Conservation (phyloP, 2,888 invertebrate species). For the Scaptomyza polygonia region DNA sequence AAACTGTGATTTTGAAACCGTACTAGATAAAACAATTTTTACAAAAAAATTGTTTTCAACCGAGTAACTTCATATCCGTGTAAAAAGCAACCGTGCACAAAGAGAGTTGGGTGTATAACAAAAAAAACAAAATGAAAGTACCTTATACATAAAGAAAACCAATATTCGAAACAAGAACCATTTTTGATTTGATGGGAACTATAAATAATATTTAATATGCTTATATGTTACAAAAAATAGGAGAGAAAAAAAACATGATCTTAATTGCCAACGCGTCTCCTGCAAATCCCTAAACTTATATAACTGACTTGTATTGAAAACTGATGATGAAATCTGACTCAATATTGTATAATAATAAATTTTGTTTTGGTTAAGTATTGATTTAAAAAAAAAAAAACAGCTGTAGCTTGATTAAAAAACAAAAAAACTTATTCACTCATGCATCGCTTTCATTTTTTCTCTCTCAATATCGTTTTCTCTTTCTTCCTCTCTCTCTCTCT, state of each 20-base stretch:
- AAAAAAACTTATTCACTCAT: conserved; percentile 42
- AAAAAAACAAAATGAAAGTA: background rate
- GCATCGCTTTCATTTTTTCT: conserved; percentile 32
- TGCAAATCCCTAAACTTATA: background rate
- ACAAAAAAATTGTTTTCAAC: too few species aligned
- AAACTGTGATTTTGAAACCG: too few species aligned
- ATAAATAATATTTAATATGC: too few species aligned
- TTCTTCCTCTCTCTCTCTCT: background rate
- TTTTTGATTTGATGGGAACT: too few species aligned
- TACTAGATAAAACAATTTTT: too few species aligned
- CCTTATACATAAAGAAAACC: background rate
- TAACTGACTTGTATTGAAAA: background rate
- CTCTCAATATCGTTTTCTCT: too few species aligned
- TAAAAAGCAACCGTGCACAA: too few species aligned
- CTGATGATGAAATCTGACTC: background rate
- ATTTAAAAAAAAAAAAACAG: conserved; percentile 14
- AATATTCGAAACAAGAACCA: too few species aligned
- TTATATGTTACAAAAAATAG: too few species aligned
- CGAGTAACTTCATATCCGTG: too few species aligned
- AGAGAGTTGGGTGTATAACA: too few species aligned
- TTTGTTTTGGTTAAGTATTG: conserved; percentile 12
- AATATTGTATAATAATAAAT: background rate
- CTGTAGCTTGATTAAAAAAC: conserved; percentile 31
- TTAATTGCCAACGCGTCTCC: background rate
- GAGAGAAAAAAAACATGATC: background rate